phyloP scores from a whole-genome alignment of 1,140 invertebrate species.

The Lepidotrigona ventralis region DNA sequence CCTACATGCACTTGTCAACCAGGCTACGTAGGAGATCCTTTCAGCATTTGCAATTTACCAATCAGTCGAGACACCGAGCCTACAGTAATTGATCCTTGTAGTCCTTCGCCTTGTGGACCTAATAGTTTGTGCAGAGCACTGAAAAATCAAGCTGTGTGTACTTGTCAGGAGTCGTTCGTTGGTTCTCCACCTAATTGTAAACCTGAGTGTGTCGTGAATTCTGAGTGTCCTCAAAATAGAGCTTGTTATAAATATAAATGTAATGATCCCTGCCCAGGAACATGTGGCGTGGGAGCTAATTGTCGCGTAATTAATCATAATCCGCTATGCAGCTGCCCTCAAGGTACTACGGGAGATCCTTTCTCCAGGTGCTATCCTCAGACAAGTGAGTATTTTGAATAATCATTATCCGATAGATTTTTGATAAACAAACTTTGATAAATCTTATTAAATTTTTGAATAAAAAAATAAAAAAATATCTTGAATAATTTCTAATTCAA shows the following conservation, averaged over 20 bases:
- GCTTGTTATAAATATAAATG: slow-evolving; percentile 90
- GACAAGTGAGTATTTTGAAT: slow-evolving; percentile 52
- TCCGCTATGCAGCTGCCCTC: slow-evolving; percentile 86
- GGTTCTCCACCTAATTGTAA: slow-evolving; percentile 86
- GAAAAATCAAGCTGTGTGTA: slow-evolving; percentile 80
- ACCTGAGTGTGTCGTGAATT: slow-evolving; percentile 89
- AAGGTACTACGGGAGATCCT: slow-evolving; percentile 86
- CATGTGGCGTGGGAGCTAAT: slow-evolving; percentile 88
- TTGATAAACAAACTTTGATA: too few species aligned
- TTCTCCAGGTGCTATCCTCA: slow-evolving; percentile 82
- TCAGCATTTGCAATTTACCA: slow-evolving; percentile 78
- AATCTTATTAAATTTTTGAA: too few species aligned
- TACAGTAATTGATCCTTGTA: slow-evolving; percentile 77
- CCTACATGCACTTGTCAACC: slow-evolving; percentile 84
- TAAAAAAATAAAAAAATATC: too few species aligned
- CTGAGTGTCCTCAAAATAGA: slow-evolving; percentile 88
- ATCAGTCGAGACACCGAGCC: slow-evolving; percentile 62
- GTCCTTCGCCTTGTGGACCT: slow-evolving; percentile 81
- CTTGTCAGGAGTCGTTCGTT: slow-evolving; percentile 80
- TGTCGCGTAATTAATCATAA: slow-evolving; percentile 89
- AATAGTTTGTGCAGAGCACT: slow-evolving; percentile 81
- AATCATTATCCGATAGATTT: neutral
- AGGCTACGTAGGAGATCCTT: slow-evolving; percentile 83
- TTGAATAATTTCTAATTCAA: too few species aligned
- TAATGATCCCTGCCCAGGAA: slow-evolving; percentile 88